phyloP scores from a whole-genome alignment of 92 coral and sea anemone genomes.

The Ricordea florida region DNA sequence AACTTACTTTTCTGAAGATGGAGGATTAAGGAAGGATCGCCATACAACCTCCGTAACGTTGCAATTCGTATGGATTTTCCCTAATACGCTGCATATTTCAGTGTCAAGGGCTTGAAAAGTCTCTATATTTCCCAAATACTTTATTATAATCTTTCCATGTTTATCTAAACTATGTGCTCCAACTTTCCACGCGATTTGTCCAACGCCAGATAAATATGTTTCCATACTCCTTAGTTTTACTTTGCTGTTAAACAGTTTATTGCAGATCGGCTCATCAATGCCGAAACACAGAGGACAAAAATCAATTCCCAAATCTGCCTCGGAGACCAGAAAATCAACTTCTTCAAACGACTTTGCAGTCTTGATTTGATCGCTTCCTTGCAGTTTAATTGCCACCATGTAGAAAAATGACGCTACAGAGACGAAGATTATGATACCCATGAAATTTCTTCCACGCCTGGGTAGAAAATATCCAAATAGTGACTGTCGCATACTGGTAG shows the following conservation, averaged over 20 bases:
- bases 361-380: no score
- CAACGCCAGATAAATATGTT: not conserved
- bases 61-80: conserved; percentile 50
- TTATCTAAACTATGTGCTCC: conserved; percentile 62
- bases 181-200: conserved; percentile 45
- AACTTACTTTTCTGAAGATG: conserved; percentile 62
- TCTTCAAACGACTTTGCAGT: no score
- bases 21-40: conserved; percentile 70
- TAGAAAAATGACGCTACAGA: no score
- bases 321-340: no score
- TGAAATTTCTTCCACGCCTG: no score
- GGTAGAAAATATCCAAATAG: no score
- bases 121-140: conserved; percentile 59
- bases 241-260: conserved; percentile 38
- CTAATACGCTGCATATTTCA: conserved; percentile 63
- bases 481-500: no score
- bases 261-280: conserved; percentile 50
- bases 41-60: conserved; percentile 44
- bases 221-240: conserved; percentile 16
- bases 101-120: conserved; percentile 65
- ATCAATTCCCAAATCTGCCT: no score
- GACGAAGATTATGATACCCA: no score
- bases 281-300: conserved; percentile 92
- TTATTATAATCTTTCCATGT: conserved; percentile 50
- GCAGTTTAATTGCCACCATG: no score